Evolutionary conservation across 2,888 invertebrate species (phyloP).

Genomic region (Xylocampa areola): DNA sequence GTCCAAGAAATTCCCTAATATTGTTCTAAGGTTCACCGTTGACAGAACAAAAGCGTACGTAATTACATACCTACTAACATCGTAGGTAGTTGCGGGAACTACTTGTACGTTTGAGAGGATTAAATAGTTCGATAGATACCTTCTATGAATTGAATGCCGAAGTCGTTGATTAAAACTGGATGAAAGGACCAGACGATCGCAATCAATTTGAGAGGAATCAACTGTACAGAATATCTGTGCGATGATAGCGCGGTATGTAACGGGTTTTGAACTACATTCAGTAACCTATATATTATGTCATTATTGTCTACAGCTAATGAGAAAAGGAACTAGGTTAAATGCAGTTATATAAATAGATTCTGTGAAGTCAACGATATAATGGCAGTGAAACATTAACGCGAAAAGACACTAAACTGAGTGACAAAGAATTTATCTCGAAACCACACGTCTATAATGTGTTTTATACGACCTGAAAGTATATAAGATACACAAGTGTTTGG

Average conservation of each 20-base stretch:
- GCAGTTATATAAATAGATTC: no score
- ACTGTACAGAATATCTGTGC: slow-evolving; percentile 1
- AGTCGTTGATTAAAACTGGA: slow-evolving; percentile 35
- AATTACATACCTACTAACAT: slow-evolving; percentile 24
- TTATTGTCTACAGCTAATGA: no score
- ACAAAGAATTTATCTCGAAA: no score
- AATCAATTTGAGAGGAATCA: slow-evolving; percentile 15
- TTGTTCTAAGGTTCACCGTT: slow-evolving; percentile 16
- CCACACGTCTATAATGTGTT: slow-evolving; percentile 15
- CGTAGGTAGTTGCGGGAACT: slow-evolving; percentile 6
- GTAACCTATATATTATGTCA: no score
- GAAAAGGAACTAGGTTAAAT: no score
- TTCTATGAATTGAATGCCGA: slow-evolving; percentile 26
- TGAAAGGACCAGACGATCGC: slow-evolving; percentile 26
- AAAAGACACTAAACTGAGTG: no score
- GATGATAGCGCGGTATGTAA: not conserved
- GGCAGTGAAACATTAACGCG: no score
- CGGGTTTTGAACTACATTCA: no score
- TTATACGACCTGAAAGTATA: slow-evolving; percentile 26
- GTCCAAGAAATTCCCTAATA: slow-evolving; percentile 33
- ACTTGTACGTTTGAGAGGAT: not conserved
- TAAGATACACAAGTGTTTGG: slow-evolving; percentile 20
- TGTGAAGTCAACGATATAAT: no score
- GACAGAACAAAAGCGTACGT: slow-evolving; percentile 29
- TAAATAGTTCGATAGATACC: slow-evolving; percentile 42